Evolutionary conservation across 2,888 invertebrate genomes (phyloP).

Genomic region (Uropetala carovei): DNA sequence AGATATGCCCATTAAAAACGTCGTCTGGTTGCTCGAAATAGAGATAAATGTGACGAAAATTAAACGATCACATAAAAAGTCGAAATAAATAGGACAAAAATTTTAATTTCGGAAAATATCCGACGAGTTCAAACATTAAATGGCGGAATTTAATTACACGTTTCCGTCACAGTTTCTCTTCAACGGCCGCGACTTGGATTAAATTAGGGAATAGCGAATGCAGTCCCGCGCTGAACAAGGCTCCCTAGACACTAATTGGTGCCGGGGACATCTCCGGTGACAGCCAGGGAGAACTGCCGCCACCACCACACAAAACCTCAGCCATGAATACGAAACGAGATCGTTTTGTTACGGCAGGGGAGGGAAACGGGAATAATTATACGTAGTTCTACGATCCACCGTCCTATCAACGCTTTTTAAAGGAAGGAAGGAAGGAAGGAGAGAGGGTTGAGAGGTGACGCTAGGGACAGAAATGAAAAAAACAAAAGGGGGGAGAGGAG

Average conservation of each 20-base stretch:
- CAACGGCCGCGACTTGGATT: neutral
- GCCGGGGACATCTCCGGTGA: neutral
- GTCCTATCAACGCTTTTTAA: neutral
- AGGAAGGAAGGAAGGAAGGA: neutral
- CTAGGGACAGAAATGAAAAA: conserved; percentile 1
- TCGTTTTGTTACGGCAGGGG: conserved; percentile 9
- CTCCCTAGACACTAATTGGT: conserved; percentile 35
- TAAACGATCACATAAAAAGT: no score
- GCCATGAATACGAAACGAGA: conserved; percentile 35
- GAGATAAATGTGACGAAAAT: no score
- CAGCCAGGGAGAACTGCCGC: neutral
- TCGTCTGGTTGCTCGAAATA: no score
- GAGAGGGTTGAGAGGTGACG: neutral
- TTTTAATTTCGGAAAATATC: neutral
- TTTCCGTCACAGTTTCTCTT: neutral
- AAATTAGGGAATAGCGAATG: neutral
- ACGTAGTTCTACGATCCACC: neutral
- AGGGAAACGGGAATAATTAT: conserved; percentile 28
- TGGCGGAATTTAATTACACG: neutral
- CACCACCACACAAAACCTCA: conserved; percentile 22
- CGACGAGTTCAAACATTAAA: neutral
- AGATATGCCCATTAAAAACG: no score
- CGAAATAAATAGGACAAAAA: no score
- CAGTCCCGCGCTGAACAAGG: conserved; percentile 3
- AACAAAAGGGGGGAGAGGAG: neutral